These are phyloP conservation scores for Empis livida DNA, from an alignment of 2,888 invertebrate species.

Conservation along the genomic window DNA sequence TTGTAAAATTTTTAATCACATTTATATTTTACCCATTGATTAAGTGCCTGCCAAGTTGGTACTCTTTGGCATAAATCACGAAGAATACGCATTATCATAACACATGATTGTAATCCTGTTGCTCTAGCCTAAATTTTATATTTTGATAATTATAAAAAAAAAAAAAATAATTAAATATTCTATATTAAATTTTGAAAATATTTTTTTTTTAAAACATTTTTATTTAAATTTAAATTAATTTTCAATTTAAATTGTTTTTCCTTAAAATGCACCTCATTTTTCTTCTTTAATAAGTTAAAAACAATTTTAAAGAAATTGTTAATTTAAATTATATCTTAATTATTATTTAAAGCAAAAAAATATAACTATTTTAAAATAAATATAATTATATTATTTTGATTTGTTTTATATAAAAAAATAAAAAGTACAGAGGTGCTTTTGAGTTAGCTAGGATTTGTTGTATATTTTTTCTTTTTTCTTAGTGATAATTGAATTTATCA, in stretches of 20 bases:
- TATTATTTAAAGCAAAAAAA: neutral
- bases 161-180: neutral
- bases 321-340: too few species aligned
- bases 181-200: neutral
- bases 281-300: too few species aligned
- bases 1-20: constrained; percentile 4
- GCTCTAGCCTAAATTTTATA: constrained; percentile 74
- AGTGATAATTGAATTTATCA: constrained; percentile 14
- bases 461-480: neutral
- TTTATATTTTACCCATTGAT: constrained; percentile 64
- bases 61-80: constrained; percentile 90
- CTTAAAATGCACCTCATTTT: constrained; percentile 7
- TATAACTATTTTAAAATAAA: constrained; percentile 2
- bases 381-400: too few species aligned
- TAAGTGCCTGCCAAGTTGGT: constrained; percentile 87
- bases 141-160: neutral
- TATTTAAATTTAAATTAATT: too few species aligned
- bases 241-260: too few species aligned
- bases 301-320: too few species aligned
- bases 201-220: neutral
- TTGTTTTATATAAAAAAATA: neutral
- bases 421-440: constrained; percentile 15
- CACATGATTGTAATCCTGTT: constrained; percentile 88
- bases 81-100: constrained; percentile 90
- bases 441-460: constrained; percentile 17